phyloP scores from a whole-genome alignment of 2,888 invertebrate species.

The Erebia palarica region DNA sequence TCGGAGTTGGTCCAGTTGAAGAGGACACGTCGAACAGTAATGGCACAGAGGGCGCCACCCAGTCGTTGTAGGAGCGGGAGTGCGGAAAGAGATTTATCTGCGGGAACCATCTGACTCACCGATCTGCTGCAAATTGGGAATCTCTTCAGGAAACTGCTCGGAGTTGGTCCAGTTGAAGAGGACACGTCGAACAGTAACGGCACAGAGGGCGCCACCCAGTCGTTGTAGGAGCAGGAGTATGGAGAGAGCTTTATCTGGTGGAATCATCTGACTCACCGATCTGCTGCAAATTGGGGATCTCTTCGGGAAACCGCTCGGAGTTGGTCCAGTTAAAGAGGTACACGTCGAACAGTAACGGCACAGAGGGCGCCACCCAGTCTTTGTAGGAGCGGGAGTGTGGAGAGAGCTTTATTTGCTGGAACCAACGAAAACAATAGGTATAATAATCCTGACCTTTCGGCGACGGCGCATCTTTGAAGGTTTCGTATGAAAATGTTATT shows the following conservation, averaged over 20 bases:
- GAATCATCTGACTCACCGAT: constrained; percentile 54
- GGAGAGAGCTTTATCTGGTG: constrained; percentile 69
- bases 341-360: constrained; percentile 85
- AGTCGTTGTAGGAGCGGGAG: too few species aligned
- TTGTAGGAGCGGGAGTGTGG: constrained; percentile 84
- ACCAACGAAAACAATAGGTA: constrained; percentile 23
- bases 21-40: constrained; percentile 86
- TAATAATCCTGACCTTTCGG: too few species aligned
- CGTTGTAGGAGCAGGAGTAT: too few species aligned
- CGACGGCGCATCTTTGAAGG: too few species aligned
- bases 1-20: constrained; percentile 92
- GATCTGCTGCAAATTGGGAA: constrained; percentile 61
- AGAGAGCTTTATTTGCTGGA: constrained; percentile 84
- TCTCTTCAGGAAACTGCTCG: constrained; percentile 81
- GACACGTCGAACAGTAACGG: too few species aligned
- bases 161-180: constrained; percentile 93
- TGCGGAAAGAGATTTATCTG: constrained; percentile 72
- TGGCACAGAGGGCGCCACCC: too few species aligned
- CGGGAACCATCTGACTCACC: constrained; percentile 51
- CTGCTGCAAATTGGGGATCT: constrained; percentile 64
- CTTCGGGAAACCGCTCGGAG: constrained; percentile 83
- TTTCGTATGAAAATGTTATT: too few species aligned
- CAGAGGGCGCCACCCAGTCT: constrained; percentile 86
- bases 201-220: too few species aligned
- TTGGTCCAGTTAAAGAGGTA: constrained; percentile 93